A percentile compares a stretch with the other conserved stretches of the same genome.
Evolutionary conservation across 2,888 invertebrate genomes (phyloP).

Genomic region (Trachelus troglodyta): DNA sequence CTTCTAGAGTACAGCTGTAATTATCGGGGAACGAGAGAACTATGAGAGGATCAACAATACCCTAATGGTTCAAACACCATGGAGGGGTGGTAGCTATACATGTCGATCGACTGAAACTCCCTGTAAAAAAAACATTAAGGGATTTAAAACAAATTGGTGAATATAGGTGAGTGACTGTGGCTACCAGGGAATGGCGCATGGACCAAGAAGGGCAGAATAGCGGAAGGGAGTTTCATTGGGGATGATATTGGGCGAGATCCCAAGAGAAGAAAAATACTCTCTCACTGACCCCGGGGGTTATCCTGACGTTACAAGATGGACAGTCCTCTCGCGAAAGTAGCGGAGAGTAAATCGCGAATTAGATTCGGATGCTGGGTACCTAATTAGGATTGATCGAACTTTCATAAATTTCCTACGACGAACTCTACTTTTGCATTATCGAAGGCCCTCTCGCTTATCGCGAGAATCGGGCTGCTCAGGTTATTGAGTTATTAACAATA

Average conservation of each 20-base stretch:
- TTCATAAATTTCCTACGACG: background rate
- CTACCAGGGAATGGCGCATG: background rate
- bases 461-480: background rate
- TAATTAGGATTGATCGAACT: background rate
- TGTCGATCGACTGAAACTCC: background rate
- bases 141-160: constrained; percentile 4
- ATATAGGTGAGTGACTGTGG: background rate
- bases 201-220: background rate
- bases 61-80: background rate
- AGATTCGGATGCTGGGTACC: background rate
- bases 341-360: background rate
- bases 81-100: background rate
- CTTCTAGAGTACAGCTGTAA: background rate
- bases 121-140: background rate
- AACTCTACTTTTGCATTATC: background rate
- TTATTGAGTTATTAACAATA: background rate
- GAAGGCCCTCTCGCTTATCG: background rate
- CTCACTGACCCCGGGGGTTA: constrained; percentile 30
- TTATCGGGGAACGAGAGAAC: background rate
- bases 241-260: constrained; percentile 38
- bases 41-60: background rate
- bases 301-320: constrained; percentile 34
- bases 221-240: constrained; percentile 2
- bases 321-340: constrained; percentile 10
- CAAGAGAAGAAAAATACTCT: constrained; percentile 41